Evolutionary conservation across 1,140 invertebrate genomes (phyloP), one percentile per base, ranked within the genome.

Genomic region (Orius insidiosus): DNA sequence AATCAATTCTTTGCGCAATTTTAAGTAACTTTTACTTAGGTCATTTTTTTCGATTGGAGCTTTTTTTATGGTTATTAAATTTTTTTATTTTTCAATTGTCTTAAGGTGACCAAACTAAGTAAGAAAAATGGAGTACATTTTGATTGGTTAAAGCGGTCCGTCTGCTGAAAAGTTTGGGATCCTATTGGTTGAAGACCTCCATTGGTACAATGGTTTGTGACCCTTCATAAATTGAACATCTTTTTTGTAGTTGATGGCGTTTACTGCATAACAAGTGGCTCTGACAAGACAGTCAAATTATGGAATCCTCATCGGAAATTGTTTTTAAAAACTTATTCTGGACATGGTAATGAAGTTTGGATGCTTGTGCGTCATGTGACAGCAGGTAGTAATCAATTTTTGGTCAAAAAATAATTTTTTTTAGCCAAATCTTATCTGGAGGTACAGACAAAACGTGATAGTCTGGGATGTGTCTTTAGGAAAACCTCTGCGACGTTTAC

Each of bases 291-390:
- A 61, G 64, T 98, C 4, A 97, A 97, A 69, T 61, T 98, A 38
- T 98, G 93, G 93, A 97, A 96, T 69, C 92, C 90, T 0, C 73
- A 80, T 48, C 24, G 41, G 36, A 68, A 73, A 31, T 58, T 81
- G 9, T 60, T 81, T 6, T 63, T 98, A 0, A 93, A 95, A 68
- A 87, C 82, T 0, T 97, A 95, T 57, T 74, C 76, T n/a, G 93
- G 92, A 1, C 93, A 98, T 67, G 92, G 83, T 1, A 85, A 90
- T 58, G 92, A 98, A 67, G 93, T 98, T 0, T 95, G 30, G 95
- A 98, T 67, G 88, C 76, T 0, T 74, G 76, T 48, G 78, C n/a
- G n/a, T 92, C 90, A 2, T 85, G 84, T 58, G 93, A 98, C 54
- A 97, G 86, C 60, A 75, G 59, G 59, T 63, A 40, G 24, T n/a